Conservation (phyloP, 2,797 vertebrate genomes). For the Enteromius unitaeniatus region DNA sequence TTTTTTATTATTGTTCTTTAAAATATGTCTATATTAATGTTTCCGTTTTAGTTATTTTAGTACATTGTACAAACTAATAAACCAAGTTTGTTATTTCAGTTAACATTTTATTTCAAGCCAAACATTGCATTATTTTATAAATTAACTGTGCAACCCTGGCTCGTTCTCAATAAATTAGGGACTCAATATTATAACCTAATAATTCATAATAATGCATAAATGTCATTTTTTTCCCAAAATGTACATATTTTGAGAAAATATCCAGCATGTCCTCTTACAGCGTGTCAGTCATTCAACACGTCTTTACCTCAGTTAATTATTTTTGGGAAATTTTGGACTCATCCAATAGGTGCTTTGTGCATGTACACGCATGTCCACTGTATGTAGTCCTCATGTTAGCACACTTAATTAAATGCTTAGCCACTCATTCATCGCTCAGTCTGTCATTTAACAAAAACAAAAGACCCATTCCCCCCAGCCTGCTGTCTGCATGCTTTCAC, state of each 20-base stretch:
- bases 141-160: neutral
- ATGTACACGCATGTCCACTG: neutral
- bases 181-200: neutral
- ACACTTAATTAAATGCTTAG: slow-evolving; percentile 30
- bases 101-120: no score
- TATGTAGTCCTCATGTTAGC: slow-evolving; percentile 1
- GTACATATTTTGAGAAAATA: neutral
- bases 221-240: neutral
- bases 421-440: slow-evolving; percentile 59
- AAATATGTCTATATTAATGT: no score
- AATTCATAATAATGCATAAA: neutral
- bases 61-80: no score
- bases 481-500: slow-evolving; percentile 50
- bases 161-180: neutral
- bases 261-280: neutral
- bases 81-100: no score
- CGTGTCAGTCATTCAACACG: neutral
- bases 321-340: neutral
- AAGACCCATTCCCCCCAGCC: slow-evolving; percentile 46
- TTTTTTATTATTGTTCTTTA: no score
- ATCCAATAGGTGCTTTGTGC: neutral
- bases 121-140: no score
- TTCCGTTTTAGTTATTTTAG: no score
- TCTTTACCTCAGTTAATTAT: slow-evolving; percentile 5
- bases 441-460: slow-evolving; percentile 54